These are phyloP conservation scores for Acropora yongei DNA, from an alignment of 64 coral and sea anemone species.

Conservation along the genomic window DNA sequence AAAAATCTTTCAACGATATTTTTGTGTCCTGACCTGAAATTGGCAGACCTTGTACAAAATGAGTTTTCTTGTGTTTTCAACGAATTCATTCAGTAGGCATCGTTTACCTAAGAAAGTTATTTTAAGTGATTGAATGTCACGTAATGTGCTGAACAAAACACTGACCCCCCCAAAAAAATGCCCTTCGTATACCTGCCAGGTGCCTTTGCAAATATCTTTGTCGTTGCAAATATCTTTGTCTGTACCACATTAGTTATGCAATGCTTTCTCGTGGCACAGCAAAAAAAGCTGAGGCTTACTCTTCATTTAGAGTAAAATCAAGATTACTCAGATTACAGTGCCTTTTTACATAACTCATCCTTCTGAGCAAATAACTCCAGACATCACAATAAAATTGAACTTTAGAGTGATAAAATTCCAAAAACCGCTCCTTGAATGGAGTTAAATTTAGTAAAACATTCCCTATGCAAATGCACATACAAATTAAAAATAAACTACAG, in stretches of 20 bases:
- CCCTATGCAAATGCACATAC: too few species aligned
- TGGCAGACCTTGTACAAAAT: background rate
- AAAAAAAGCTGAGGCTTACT: too few species aligned
- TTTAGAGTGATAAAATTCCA: too few species aligned
- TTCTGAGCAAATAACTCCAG: too few species aligned
- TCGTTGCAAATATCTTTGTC: background rate
- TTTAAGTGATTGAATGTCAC: background rate
- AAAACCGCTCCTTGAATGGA: too few species aligned
- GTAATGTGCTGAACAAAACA: background rate
- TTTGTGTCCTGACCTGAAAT: background rate
- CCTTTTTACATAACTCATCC: too few species aligned
- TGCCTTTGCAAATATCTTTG: background rate
- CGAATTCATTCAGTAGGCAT: background rate
- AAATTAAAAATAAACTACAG: too few species aligned
- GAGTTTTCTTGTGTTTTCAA: background rate
- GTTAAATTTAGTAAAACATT: too few species aligned
- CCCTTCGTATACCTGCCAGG: background rate
- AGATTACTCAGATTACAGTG: too few species aligned
- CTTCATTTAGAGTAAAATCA: too few species aligned
- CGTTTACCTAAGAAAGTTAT: background rate
- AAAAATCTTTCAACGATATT: background rate
- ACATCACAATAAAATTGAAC: too few species aligned
- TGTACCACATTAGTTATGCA: background rate
- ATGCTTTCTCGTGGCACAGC: background rate
- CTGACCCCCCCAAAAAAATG: background rate